Evolutionary conservation across 2,797 vertebrate genomes (phyloP), one percentile per base, ranked within the genome.

Genomic region (Alca torda): DNA sequence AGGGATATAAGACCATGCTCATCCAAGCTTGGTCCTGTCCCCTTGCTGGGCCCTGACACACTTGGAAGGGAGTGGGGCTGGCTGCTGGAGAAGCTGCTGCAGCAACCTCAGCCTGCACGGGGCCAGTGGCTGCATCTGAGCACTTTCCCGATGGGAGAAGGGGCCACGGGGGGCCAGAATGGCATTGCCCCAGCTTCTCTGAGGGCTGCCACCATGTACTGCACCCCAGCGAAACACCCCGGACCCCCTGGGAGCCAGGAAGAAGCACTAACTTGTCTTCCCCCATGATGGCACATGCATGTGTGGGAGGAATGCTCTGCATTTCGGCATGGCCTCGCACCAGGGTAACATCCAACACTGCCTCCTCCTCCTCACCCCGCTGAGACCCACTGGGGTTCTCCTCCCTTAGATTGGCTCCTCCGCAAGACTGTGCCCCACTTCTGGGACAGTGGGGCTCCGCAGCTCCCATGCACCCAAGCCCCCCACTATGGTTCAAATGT

Each of bases 351-450:
- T 24, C 37, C 54, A 1, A 2, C 13, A 1, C 31, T 39, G 12
- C 48, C 31, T n/a, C 13, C 31, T 73, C 15, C 26, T 79, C 78
- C 46, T 68, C 26, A 9, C 8, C 31, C 2, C 3, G 2, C 65
- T 39, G 37, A 46, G 43, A 67, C 28, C 17, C 31, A 28, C 14
- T 14, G 18, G 73, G 21, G 25, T 45, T 70, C 41, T 81, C 4
- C 35, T 13, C 3, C 0, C 1, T 3, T 1, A 13, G 6, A 18
- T 11, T 4, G 13, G 37, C 41, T 60, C 48, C 64, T 70, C 13
- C 0, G 0, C 35, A 17, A 11, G 5, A 1, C 26, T 6, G 2
- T 30, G 61, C 19, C 37, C 46, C 1, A 4, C 21, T 41, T 37
- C 39, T 33, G 51, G 26, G 19, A 25, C 18, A 37, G 23, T 45